Percentiles rank a stretch among this genome's conserved stretches.
These are phyloP conservation scores for Anadara kagoshimensis DNA, from an alignment of 1,140 invertebrate genomes.

Conservation along the genomic window DNA sequence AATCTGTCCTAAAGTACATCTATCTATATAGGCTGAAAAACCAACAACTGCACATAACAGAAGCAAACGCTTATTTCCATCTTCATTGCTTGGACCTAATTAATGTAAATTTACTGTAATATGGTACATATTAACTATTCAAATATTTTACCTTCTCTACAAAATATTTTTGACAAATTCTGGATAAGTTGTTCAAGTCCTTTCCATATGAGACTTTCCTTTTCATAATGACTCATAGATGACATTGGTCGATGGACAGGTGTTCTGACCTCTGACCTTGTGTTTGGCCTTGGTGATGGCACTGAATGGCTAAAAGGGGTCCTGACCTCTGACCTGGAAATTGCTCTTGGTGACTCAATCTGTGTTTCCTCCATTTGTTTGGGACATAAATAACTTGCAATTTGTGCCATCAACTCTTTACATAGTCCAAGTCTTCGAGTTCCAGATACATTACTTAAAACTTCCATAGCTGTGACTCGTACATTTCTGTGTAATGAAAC, in stretches of 20 bases:
- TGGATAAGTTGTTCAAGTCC: conserved; percentile 45
- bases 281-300: conserved; percentile 2
- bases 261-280: conserved; percentile 12
- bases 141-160: conserved; percentile 35
- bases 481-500: conserved; percentile 29
- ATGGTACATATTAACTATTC: too few species aligned
- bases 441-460: conserved; percentile 32
- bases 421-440: conserved; percentile 46
- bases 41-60: too few species aligned
- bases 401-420: conserved; percentile 50
- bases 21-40: too few species aligned
- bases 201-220: conserved; percentile 45
- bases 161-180: conserved; percentile 23
- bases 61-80: too few species aligned
- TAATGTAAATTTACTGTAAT: too few species aligned
- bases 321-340: not conserved
- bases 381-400: conserved; percentile 38
- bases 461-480: conserved; percentile 31
- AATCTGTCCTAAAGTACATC: too few species aligned
- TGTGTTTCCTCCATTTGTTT: not conserved
- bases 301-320: not conserved
- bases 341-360: not conserved
- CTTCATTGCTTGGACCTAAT: too few species aligned
- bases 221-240: conserved; percentile 22
- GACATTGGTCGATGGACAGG: too few species aligned